Evolutionary conservation across 2,113 vertebrate species (phyloP).

Genomic region (Ceuthmochares aereus): DNA sequence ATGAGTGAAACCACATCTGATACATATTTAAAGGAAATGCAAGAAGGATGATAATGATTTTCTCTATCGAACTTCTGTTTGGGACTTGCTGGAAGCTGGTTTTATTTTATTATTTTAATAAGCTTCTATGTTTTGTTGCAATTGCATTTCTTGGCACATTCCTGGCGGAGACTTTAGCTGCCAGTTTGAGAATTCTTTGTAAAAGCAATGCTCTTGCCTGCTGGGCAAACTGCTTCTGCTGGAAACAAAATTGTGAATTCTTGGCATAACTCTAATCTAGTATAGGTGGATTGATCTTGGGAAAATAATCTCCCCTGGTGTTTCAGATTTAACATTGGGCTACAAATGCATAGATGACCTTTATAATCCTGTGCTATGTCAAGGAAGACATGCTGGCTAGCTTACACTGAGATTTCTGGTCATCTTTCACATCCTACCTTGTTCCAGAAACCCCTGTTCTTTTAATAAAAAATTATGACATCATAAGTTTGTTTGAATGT

Average conservation of each 20-base stretch:
- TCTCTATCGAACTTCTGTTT: background rate
- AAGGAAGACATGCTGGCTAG: background rate
- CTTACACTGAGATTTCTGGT: background rate
- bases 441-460: background rate
- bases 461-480: background rate
- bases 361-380: background rate
- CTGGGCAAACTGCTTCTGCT: conserved; percentile 5
- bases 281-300: background rate
- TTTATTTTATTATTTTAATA: conserved; percentile 4
- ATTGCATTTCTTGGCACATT: background rate
- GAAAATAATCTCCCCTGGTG: background rate
- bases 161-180: background rate
- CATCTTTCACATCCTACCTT: background rate
- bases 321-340: background rate
- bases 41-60: background rate
- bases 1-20: background rate
- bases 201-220: background rate
- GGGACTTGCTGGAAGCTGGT: background rate
- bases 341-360: background rate
- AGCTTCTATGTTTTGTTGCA: background rate
- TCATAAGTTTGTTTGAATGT: background rate
- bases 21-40: background rate
- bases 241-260: background rate
- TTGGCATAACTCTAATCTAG: background rate
- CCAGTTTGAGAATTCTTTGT: background rate